Base-by-base conservation (phyloP, 2,888 invertebrate species). In the Sinotaia quadrata region DNA sequence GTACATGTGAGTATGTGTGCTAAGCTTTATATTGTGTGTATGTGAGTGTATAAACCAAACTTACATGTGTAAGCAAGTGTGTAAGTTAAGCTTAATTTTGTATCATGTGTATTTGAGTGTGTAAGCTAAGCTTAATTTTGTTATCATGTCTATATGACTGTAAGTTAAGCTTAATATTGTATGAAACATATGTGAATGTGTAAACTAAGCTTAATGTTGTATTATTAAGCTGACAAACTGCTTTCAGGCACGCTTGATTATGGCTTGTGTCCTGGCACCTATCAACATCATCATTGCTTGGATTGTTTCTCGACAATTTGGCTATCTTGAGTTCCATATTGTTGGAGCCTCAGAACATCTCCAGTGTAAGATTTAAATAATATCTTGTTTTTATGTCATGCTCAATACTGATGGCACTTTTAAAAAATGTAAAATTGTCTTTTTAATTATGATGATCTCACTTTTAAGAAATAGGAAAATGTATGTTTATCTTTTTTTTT, bases 251-350 rank as follows among this genome's bases (percentile, higher is more conserved):
- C 67, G 84, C 7, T 69, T 84, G 24, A 72, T 83, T 18, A 29
- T 80, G 3, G 76, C 76, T 0, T 78, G 75, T 15, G 63, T 78
- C 1, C 36, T 83, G 59, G 78, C 78, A 12, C 82, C 82, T 21
- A 68, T 74, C 31, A 69, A 82, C 41, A 79, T 83, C 8, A 67
- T 78, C 4, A 62, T 63, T 70, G 77, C 67, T 67, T 75, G 56
- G 63, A 65, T 36, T 80, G 86, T 72, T 68, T 78, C 69, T 69
- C 76, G 34, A 52, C 57, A 68, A 27, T 85, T 85, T 24, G 84
- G 83, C 8, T 83, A 81, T 60, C 74, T 87, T 59, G 82, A 85
- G 58, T 85, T 82, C 70, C 75, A 84, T 5, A 86, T 84, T 4
- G 85, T 85, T 34, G 86, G 87, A 24, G 84, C 85, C 2, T 81